phyloP scores from a whole-genome alignment of 2,888 invertebrate species.

The Melieria picta region DNA sequence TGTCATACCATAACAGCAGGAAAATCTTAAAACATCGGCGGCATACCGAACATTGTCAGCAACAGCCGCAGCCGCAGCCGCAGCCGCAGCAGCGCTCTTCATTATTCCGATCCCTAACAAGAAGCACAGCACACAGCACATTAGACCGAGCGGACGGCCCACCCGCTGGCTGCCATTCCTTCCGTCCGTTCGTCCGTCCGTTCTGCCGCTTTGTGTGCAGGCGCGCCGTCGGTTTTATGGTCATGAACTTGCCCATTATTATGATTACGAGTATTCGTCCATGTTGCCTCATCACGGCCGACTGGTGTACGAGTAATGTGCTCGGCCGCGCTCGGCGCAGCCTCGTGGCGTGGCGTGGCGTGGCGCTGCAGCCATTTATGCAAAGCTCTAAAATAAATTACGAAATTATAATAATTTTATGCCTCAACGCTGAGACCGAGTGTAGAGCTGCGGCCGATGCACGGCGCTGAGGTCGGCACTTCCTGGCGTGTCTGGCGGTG shows the following conservation, averaged over 20 bases:
- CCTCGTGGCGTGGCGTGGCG: background rate
- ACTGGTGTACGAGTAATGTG: conserved; percentile 3
- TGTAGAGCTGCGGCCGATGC: too few relatives aligned
- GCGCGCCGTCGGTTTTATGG: conserved; percentile 17
- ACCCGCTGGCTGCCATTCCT: background rate
- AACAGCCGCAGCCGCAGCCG: background rate
- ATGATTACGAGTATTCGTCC: conserved; percentile 20
- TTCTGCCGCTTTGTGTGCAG: too few relatives aligned
- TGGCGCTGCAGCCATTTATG: conserved; percentile 50
- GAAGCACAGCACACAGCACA: background rate
- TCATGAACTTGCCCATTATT: conserved; percentile 41
- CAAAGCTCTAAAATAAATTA: conserved; percentile 58
- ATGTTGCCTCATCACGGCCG: background rate
- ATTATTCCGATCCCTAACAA: conserved; percentile 30
- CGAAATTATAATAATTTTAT: conserved; percentile 58
- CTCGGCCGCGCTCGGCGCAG: background rate
- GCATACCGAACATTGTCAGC: conserved; percentile 26
- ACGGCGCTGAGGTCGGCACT: conserved; percentile 38
- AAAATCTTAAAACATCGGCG: conserved; percentile 19
- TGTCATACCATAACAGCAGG: background rate
- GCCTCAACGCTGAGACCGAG: conserved; percentile 40
- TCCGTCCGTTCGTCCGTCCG: background rate
- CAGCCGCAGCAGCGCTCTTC: background rate
- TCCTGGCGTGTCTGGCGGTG: conserved; percentile 1
- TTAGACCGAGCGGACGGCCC: background rate